A percentile compares a stretch with the other conserved stretches of the same genome.
These are phyloP conservation scores for Proctacanthus coquilletti DNA, from an alignment of 1,140 invertebrate species.

Conservation along the genomic window DNA sequence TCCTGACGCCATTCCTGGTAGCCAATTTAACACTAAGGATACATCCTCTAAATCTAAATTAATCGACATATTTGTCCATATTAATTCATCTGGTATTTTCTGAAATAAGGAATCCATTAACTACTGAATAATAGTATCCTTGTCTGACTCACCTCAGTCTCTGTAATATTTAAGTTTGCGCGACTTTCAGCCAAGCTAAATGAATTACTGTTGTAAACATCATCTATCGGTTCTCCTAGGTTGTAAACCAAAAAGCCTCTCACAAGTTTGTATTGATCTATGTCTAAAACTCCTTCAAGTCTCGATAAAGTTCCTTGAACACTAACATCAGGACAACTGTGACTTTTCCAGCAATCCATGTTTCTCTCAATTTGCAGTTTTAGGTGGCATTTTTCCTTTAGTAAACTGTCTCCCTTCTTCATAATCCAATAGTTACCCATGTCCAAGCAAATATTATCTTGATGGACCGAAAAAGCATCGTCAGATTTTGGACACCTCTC, in stretches of 20 bases:
- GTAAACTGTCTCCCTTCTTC: conserved; percentile 42
- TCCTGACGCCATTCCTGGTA: conserved; percentile 15
- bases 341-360: conserved; percentile 37
- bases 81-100: conserved; percentile 8
- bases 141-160: neutral
- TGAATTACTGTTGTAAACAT: conserved; percentile 32
- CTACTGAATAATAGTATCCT: too few relatives aligned
- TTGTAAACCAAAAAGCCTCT: conserved; percentile 80
- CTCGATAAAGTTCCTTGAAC: conserved; percentile 75
- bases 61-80: conserved; percentile 65
- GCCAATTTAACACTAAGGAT: conserved; percentile 50
- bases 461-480: neutral
- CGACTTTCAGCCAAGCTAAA: conserved; percentile 12
- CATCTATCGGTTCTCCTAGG: conserved; percentile 76
- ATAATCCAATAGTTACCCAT: conserved; percentile 30
- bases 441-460: conserved; percentile 10
- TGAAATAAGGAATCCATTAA: too few relatives aligned
- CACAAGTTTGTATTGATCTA: conserved; percentile 75
- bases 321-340: conserved; percentile 66
- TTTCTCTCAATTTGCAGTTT: conserved; percentile 70
- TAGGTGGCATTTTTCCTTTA: conserved; percentile 66
- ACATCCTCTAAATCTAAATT: conserved; percentile 80
- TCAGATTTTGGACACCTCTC: conserved; percentile 18
- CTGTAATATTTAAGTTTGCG: conserved; percentile 2
- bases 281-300: conserved; percentile 66